These are phyloP conservation scores for Lophius piscatorius DNA, from an alignment of 2,113 vertebrate species.

Conservation along the genomic window DNA sequence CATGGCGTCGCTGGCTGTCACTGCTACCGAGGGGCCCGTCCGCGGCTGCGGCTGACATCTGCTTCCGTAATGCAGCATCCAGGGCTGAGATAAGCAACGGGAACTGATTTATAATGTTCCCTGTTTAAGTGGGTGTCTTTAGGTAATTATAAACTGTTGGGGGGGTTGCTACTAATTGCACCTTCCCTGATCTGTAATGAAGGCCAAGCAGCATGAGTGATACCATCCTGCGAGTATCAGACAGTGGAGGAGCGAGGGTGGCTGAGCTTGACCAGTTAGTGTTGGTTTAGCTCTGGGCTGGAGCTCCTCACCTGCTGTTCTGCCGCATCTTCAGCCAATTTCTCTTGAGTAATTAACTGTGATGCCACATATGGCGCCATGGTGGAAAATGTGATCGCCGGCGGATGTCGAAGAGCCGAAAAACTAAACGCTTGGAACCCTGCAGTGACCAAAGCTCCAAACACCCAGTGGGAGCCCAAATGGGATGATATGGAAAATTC, in stretches of 20 bases:
- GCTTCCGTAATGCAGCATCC: constrained; percentile 61
- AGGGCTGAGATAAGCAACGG: constrained; percentile 53
- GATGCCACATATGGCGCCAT: constrained; percentile 69
- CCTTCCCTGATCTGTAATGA: constrained; percentile 78
- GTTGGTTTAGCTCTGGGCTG: constrained; percentile 74
- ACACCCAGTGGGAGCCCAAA: constrained; percentile 27
- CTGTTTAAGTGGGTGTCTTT: constrained; percentile 77
- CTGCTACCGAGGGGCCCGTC: constrained; percentile 48
- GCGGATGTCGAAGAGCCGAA: constrained; percentile 36
- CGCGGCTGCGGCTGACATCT: constrained; percentile 65
- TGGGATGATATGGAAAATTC: constrained; percentile 56
- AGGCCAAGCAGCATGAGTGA: constrained; percentile 64
- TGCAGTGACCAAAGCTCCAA: constrained; percentile 42
- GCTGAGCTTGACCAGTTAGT: constrained; percentile 71
- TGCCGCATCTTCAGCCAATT: constrained; percentile 67
- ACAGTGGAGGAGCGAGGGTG: constrained; percentile 48
- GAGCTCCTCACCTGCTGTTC: constrained; percentile 71
- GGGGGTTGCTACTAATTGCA: constrained; percentile 73
- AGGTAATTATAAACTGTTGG: constrained; percentile 74
- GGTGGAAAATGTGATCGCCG: constrained; percentile 48
- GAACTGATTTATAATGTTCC: constrained; percentile 68
- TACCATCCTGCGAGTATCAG: constrained; percentile 44
- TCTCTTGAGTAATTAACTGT: constrained; percentile 73
- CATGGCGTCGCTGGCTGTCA: constrained; percentile 25
- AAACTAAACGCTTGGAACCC: constrained; percentile 30